Percentiles rank a stretch among this genome's conserved stretches.
phyloP scores from a whole-genome alignment of 2,888 invertebrate species.

The Hydraecia micacea region DNA sequence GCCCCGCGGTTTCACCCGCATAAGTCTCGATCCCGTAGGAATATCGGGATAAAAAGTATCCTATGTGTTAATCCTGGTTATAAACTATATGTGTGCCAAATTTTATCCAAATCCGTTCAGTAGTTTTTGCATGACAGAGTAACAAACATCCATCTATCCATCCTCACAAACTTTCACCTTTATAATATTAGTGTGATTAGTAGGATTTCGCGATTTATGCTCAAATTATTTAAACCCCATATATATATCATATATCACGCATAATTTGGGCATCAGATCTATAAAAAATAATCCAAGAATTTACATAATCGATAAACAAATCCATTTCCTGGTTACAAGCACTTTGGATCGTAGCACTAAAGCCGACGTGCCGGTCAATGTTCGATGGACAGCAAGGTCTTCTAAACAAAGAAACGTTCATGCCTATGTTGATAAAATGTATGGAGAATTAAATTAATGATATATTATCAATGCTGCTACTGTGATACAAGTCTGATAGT shows the following conservation, averaged over 20 bases:
- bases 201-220: background rate
- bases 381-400: slow-evolving; percentile 49
- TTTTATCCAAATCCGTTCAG: too few species aligned
- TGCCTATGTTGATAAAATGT: slow-evolving; percentile 42
- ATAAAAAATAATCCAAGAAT: slow-evolving; percentile 9
- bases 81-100: too few species aligned
- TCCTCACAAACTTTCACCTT: too few species aligned
- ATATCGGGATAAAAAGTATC: too few species aligned
- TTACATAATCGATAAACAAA: slow-evolving; percentile 30
- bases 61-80: too few species aligned
- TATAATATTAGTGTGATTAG: too few species aligned
- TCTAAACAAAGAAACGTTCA: slow-evolving; percentile 52
- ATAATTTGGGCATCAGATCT: slow-evolving; percentile 10
- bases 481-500: background rate
- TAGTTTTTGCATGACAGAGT: too few species aligned
- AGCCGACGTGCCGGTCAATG: slow-evolving; percentile 21
- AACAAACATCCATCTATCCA: too few species aligned
- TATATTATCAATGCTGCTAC: slow-evolving; percentile 20
- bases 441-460: slow-evolving; percentile 28
- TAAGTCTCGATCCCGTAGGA: too few species aligned
- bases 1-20: too few species aligned
- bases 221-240: background rate
- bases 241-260: background rate
- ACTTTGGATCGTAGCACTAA: slow-evolving; percentile 1
- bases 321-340: slow-evolving; percentile 27